These are phyloP conservation scores for Morpho helenor DNA, from an alignment of 2,888 invertebrate species.

Conservation along the genomic window DNA sequence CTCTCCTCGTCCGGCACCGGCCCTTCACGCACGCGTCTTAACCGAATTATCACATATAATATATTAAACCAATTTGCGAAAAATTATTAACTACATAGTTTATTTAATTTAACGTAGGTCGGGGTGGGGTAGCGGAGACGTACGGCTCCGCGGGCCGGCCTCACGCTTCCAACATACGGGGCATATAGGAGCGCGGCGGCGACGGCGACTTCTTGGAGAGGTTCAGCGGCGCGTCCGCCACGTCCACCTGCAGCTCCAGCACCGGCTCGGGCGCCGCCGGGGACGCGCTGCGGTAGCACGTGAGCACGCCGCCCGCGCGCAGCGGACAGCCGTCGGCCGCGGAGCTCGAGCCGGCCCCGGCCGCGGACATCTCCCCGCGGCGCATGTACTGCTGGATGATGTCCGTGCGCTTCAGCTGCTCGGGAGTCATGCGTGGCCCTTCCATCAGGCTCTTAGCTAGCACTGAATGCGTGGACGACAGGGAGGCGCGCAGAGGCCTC, in stretches of 20 bases:
- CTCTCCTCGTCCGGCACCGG: constrained; percentile 78
- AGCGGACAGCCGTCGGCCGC: constrained; percentile 65
- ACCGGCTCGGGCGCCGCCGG: constrained; percentile 70
- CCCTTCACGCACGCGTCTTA: constrained; percentile 77
- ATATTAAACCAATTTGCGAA: constrained; percentile 82
- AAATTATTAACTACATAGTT: constrained; percentile 70
- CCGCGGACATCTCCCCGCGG: constrained; percentile 81
- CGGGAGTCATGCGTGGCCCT: constrained; percentile 95
- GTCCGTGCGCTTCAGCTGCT: constrained; percentile 94
- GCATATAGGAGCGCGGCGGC: constrained; percentile 79
- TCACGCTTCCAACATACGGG: constrained; percentile 83
- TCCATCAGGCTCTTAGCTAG: constrained; percentile 94
- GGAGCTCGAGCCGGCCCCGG: constrained; percentile 57
- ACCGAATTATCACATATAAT: constrained; percentile 84
- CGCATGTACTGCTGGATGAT: constrained; percentile 96
- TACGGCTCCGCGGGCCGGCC: constrained; percentile 71
- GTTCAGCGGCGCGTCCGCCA: constrained; percentile 92
- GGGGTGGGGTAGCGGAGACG: constrained; percentile 76
- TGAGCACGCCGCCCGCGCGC: constrained; percentile 53
- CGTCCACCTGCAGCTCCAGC: constrained; percentile 84
- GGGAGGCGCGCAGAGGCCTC: constrained; percentile 75
- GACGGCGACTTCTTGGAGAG: constrained; percentile 90
- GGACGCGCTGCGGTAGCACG: constrained; percentile 60
- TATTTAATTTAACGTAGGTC: constrained; percentile 76
- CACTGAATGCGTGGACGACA: constrained; percentile 93